These are phyloP conservation scores for Drosophila bocki DNA, from an alignment of 1,140 invertebrate species.

Conservation along the genomic window DNA sequence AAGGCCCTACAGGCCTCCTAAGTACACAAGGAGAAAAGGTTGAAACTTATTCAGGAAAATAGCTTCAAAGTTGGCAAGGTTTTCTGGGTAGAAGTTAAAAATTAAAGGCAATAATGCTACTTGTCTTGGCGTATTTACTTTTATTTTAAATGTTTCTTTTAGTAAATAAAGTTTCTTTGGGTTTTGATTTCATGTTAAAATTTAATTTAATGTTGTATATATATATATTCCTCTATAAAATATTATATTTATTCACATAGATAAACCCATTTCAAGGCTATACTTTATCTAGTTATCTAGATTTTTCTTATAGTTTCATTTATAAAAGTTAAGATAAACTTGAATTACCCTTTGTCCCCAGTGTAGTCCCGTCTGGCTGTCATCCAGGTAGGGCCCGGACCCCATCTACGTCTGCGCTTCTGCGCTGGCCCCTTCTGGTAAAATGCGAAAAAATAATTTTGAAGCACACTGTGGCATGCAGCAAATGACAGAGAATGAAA, in stretches of 20 bases:
- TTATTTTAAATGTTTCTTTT: background rate
- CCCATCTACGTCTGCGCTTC: slow-evolving; percentile 27
- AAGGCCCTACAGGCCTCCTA: slow-evolving; percentile 39
- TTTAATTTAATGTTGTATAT: background rate
- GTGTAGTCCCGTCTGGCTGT: slow-evolving; percentile 32
- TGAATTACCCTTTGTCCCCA: slow-evolving; percentile 11
- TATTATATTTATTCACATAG: background rate
- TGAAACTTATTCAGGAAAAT: background rate
- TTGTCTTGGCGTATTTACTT: background rate
- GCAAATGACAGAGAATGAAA: slow-evolving; percentile 84
- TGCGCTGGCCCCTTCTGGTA: slow-evolving; percentile 23
- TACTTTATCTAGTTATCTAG: background rate
- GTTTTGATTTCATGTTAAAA: too few species aligned
- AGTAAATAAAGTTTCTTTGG: background rate
- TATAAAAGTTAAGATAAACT: background rate
- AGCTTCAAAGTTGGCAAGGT: background rate
- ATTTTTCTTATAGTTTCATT: background rate
- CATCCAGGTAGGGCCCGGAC: slow-evolving; percentile 49
- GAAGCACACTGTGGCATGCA: slow-evolving; percentile 84
- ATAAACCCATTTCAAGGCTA: background rate
- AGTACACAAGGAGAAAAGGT: slow-evolving; percentile 28
- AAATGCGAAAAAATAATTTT: slow-evolving; percentile 78
- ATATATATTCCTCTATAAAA: background rate
- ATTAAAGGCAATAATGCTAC: too few species aligned
- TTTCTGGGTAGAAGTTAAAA: background rate